Percentiles rank a stretch among this genome's conserved stretches.
These are phyloP conservation scores for Ctenosaura bakeri DNA, from an alignment of 2,797 vertebrate genomes.

Conservation along the genomic window DNA sequence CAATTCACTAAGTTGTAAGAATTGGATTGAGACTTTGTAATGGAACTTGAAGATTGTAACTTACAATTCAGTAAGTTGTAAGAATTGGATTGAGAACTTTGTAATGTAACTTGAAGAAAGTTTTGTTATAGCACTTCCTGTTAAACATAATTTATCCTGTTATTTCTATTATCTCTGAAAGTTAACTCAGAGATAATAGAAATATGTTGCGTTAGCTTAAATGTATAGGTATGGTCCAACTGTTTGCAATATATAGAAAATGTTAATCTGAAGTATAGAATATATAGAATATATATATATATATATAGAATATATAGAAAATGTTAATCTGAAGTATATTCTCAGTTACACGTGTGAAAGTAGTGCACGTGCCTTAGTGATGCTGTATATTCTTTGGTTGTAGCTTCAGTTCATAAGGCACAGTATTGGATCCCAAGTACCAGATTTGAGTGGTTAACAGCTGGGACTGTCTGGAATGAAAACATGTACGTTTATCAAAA, in stretches of 20 bases:
- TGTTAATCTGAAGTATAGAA: not conserved
- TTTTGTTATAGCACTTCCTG: too few species aligned
- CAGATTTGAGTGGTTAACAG: not conserved
- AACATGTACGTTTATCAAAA: not conserved
- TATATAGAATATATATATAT: too few species aligned
- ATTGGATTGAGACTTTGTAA: too few species aligned
- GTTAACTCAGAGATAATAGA: not conserved
- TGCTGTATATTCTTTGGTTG: not conserved
- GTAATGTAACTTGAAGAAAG: too few species aligned
- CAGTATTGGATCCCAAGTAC: not conserved
- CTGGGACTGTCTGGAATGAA: not conserved
- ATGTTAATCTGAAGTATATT: not conserved
- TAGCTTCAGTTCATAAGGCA: not conserved
- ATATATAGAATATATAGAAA: not conserved
- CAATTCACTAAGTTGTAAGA: too few species aligned
- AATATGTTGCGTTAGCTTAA: not conserved
- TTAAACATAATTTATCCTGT: not conserved
- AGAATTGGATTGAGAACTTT: too few species aligned
- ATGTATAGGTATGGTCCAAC: not conserved
- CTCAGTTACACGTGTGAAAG: not conserved
- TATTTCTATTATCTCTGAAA: conserved; percentile 30
- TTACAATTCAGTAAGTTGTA: too few species aligned
- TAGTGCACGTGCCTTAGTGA: not conserved
- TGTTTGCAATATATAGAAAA: not conserved
- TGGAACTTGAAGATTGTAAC: too few species aligned